Percentiles rank a stretch among this genome's conserved stretches.
These are phyloP conservation scores for Dipus sagitta DNA, from an alignment of 2,797 vertebrate genomes.

Conservation along the genomic window DNA sequence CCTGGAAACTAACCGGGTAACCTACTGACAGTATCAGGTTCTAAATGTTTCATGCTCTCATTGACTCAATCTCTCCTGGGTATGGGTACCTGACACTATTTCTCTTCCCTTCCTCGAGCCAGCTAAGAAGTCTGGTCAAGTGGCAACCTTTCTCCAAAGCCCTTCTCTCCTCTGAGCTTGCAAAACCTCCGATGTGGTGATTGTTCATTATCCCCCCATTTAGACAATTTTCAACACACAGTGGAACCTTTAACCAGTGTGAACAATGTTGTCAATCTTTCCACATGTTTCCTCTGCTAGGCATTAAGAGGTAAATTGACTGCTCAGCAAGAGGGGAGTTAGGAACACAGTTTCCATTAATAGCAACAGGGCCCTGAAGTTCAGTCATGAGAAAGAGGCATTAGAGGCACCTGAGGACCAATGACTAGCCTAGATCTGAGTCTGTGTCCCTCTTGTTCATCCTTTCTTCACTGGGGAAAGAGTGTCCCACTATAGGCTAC, in stretches of 20 bases:
- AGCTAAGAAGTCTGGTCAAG: not conserved
- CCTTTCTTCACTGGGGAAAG: not conserved
- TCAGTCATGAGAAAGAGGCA: not conserved
- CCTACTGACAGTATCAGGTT: not conserved
- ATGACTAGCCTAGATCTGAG: not conserved
- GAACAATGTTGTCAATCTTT: conserved; percentile 79
- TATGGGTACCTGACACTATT: not conserved
- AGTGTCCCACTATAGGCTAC: not conserved
- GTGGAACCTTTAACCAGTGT: conserved; percentile 77
- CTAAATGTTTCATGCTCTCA: not conserved
- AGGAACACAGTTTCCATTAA: conserved; percentile 68
- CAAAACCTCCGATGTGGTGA: conserved; percentile 71
- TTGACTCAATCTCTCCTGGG: not conserved
- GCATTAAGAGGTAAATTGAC: conserved; percentile 75
- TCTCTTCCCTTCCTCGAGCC: not conserved
- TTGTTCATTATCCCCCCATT: conserved; percentile 77
- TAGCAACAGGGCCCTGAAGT: conserved; percentile 54
- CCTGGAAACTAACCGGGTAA: not conserved
- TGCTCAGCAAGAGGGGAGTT: conserved; percentile 60
- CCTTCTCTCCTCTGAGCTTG: conserved; percentile 64
- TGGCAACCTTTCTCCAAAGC: conserved; percentile 38
- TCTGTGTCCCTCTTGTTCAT: not conserved
- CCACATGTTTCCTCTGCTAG: conserved; percentile 45
- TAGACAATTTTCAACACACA: conserved; percentile 79
- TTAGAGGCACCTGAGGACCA: conserved; percentile 7